Evolutionary conservation across 2,113 vertebrate genomes (phyloP).

Genomic region (Macrotis lagotis): DNA sequence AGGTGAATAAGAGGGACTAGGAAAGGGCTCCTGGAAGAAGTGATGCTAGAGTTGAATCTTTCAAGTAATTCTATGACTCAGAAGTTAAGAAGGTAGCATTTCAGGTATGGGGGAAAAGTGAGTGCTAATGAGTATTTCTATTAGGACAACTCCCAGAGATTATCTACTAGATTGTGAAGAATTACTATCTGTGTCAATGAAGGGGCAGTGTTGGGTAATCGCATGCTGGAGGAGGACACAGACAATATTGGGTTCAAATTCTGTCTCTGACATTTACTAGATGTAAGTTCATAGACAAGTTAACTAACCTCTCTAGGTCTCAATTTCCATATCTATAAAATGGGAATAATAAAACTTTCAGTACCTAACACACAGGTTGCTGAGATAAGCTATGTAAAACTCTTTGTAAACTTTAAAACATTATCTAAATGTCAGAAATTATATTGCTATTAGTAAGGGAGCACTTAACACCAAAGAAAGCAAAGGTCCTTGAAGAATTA

Average conservation of each 20-base stretch:
- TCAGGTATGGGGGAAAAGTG: not conserved
- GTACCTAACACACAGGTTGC: not conserved
- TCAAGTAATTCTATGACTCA: not conserved
- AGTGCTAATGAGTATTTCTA: not conserved
- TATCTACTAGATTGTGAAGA: not conserved
- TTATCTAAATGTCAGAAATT: not conserved
- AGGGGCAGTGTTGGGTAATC: not conserved
- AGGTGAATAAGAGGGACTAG: not conserved
- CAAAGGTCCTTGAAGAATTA: not conserved
- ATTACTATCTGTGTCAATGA: not conserved
- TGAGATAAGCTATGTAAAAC: not conserved
- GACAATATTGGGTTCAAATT: not conserved
- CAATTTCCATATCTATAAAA: not conserved
- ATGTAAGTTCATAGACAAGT: not conserved
- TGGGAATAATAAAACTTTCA: not conserved
- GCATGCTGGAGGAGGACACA: not conserved
- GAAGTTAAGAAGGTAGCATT: not conserved
- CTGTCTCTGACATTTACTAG: not conserved
- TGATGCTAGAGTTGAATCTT: not conserved
- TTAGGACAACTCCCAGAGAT: not conserved
- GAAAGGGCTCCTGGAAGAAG: not conserved
- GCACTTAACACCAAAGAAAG: not conserved
- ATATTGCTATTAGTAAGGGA: not conserved
- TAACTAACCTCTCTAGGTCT: not conserved
- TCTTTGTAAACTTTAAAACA: not conserved